A percentile compares a stretch with the other conserved stretches of the same genome.
Conservation (phyloP, 2,113 vertebrate genomes). For the Saguinus imperator region DNA sequence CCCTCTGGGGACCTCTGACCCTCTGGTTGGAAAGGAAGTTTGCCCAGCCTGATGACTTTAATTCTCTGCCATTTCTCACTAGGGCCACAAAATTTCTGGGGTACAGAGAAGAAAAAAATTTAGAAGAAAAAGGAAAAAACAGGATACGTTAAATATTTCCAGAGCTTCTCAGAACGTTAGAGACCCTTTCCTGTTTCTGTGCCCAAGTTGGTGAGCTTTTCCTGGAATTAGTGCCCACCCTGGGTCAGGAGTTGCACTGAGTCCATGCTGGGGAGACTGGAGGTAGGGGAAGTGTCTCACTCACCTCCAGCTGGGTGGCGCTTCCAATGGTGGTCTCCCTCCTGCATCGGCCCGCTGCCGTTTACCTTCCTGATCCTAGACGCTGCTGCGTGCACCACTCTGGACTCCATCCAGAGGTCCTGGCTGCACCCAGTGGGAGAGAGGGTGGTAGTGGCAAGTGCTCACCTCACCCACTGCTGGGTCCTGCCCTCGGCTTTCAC, state of each 20-base stretch:
- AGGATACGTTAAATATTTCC: neutral
- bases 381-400: rapidly evolving
- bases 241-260: neutral
- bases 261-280: rapidly evolving
- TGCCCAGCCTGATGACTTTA: neutral
- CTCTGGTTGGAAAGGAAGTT: neutral
- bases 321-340: neutral
- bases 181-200: neutral
- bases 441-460: rapidly evolving
- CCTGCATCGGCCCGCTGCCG: rapidly evolving
- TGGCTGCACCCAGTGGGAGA: neutral
- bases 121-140: neutral
- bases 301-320: neutral
- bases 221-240: neutral
- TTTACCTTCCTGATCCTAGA: neutral
- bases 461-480: too few species aligned
- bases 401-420: neutral
- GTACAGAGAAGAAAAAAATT: neutral
- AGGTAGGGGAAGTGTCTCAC: too few species aligned
- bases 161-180: neutral
- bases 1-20: too few species aligned
- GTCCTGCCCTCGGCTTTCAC: neutral
- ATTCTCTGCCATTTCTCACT: neutral
- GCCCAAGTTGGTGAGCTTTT: neutral
- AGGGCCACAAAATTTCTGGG: neutral